Percentiles rank a stretch among this genome's conserved stretches.
phyloP scores from a whole-genome alignment of 2,113 vertebrate genomes.

The Cottus gobio region DNA sequence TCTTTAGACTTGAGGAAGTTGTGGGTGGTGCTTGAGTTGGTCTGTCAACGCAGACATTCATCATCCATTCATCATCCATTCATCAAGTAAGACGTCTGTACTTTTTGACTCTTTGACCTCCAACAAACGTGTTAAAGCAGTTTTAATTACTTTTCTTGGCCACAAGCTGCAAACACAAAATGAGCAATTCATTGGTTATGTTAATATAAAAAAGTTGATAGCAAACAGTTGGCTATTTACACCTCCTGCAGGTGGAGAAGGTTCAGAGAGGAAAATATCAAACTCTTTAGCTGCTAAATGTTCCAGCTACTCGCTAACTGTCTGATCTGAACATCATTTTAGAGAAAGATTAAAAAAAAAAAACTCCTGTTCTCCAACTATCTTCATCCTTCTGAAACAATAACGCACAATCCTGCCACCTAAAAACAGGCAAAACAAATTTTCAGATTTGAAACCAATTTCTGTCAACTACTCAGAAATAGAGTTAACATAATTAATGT shows the following conservation, averaged over 20 bases:
- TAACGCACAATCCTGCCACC: no score
- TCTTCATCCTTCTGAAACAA: no score
- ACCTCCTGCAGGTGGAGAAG: background rate
- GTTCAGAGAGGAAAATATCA: background rate
- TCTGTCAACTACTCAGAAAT: no score
- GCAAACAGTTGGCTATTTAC: background rate
- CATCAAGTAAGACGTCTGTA: background rate
- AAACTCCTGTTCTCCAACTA: no score
- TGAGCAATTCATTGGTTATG: background rate
- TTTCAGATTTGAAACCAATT: no score
- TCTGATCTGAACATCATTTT: background rate
- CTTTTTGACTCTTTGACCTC: background rate
- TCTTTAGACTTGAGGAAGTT: background rate
- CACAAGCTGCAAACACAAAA: background rate
- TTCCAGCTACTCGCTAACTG: background rate
- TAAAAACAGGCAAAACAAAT: no score
- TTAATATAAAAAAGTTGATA: background rate
- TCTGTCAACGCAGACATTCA: background rate
- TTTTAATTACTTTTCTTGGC: background rate
- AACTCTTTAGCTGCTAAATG: background rate
- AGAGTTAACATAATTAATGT: no score
- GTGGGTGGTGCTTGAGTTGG: background rate
- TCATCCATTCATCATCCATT: background rate
- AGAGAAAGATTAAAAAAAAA: background rate
- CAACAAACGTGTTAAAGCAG: background rate